phyloP scores from a whole-genome alignment of 1,140 invertebrate species.

The Neodiprion pinetum region DNA sequence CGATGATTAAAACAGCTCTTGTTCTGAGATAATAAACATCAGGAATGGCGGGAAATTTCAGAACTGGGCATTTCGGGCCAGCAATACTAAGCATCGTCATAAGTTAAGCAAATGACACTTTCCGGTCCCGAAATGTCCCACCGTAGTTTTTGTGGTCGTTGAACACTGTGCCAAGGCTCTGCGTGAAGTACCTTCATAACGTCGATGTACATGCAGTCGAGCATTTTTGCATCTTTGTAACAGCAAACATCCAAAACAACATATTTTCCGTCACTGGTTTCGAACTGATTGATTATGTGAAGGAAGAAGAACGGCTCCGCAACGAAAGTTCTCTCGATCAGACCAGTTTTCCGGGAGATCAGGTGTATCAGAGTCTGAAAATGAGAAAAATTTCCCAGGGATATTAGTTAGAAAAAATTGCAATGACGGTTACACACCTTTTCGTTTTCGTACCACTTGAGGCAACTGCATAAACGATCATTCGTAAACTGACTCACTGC shows the following conservation, averaged over 20 bases:
- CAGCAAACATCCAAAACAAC: conserved; percentile 82
- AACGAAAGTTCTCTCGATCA: conserved; percentile 66
- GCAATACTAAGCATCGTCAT: no score
- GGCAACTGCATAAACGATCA: conserved; percentile 67
- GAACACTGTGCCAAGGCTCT: no score
- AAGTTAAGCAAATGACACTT: no score
- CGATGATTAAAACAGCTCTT: no score
- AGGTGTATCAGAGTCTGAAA: conserved; percentile 77
- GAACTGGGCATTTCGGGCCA: no score
- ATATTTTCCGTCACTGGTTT: conserved; percentile 70
- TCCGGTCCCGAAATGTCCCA: no score
- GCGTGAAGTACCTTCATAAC: conserved; percentile 71
- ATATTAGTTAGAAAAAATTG: conserved; percentile 19
- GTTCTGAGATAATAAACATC: no score
- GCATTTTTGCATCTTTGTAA: conserved; percentile 81
- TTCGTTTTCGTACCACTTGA: conserved; percentile 78
- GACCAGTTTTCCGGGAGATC: conserved; percentile 69
- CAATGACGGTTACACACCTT: conserved; percentile 58
- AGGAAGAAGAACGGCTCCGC: conserved; percentile 84
- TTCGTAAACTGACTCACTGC: conserved; percentile 67
- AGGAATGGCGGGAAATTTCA: no score
- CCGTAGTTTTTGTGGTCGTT: no score
- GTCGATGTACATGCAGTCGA: conserved; percentile 86
- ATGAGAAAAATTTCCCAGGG: conserved; percentile 16
- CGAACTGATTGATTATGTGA: conserved; percentile 90